Percentiles rank a stretch among this genome's conserved stretches.
phyloP scores from a whole-genome alignment of 2,797 vertebrate genomes.

The Spatula clypeata region DNA sequence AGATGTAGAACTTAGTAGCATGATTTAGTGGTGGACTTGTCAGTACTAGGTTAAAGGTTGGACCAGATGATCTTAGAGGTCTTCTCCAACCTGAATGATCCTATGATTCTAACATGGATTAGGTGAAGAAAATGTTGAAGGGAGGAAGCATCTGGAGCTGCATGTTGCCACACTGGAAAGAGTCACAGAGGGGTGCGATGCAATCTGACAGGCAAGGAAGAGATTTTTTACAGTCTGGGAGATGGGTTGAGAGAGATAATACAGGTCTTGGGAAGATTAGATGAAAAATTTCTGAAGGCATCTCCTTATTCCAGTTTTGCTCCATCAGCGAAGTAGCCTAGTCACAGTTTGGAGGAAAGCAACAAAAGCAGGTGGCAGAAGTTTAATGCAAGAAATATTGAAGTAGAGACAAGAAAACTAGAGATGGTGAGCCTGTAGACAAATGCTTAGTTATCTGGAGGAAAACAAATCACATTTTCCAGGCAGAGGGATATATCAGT shows the following conservation, averaged over 20 bases:
- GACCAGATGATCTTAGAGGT: too few species aligned
- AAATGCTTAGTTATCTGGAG: conserved; percentile 16
- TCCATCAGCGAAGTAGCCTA: neutral
- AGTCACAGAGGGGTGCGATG: neutral
- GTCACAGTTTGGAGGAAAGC: neutral
- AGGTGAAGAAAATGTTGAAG: neutral
- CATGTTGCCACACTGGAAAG: neutral
- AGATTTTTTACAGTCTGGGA: neutral
- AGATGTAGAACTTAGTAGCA: too few species aligned
- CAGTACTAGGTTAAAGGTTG: too few species aligned
- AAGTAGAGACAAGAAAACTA: conserved; percentile 24
- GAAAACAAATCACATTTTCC: conserved; percentile 37
- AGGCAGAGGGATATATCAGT: neutral
- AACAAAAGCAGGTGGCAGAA: neutral
- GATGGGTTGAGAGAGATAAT: neutral
- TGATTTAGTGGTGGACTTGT: too few species aligned
- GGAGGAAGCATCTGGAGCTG: neutral
- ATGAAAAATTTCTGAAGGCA: neutral
- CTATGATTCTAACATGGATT: neutral
- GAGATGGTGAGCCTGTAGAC: conserved; percentile 4
- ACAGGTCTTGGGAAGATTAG: neutral
- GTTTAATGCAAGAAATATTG: conserved; percentile 24
- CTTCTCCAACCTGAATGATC: too few species aligned
- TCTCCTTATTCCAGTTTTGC: neutral
- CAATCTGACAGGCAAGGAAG: neutral